Evolutionary conservation across 2,113 vertebrate genomes (phyloP), one percentile per base, ranked within the genome.

Genomic region (Rostratula benghalensis): DNA sequence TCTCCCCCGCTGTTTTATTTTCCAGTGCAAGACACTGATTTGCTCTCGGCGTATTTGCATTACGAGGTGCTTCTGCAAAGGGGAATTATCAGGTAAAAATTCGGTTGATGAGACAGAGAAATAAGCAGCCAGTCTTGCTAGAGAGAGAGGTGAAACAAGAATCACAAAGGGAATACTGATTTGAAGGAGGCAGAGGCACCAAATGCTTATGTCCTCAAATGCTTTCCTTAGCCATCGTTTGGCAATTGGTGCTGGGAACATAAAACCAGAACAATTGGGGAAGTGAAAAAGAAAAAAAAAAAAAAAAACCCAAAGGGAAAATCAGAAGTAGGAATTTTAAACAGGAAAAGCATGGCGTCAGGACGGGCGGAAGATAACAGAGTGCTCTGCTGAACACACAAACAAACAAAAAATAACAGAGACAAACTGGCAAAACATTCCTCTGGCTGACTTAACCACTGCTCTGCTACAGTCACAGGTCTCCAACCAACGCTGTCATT

Each of bases 281-380:
- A 98, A 98, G 98, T 84, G 97, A 97, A 98, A 98, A 96, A 96
- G 91, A 17, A 45, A 45, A 45, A 45, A 45, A 45, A 45, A 45
- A 45, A 45, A 45, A 45, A 45, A 45, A 93, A 94, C 79, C 90
- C 92, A 93, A 97, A 98, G 98, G 98, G 98, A 98, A 98, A 99
- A 99, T 98, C 98, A 98, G 98, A 98, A 98, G 98, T 98, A 96
- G 98, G 98, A 98, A 99, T 99, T 98, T 99, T 98, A 99, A 99
- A 99, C 99, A 99, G 99, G 99, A 99, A 99, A 98, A 98, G 98
- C 97, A 97, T 98, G 99, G 99, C 99, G 99, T 99, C 99, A 98
- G 99, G 97, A 98, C 97, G 97, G 97, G 97, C 98, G 97, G 98
- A 98, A 98, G 98, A 99, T 99, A 99, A 99, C 97, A 97, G 98